Evolutionary conservation across 2,113 vertebrate genomes (phyloP), one percentile per base, ranked within the genome.

Genomic region (Zosterops japonicus): DNA sequence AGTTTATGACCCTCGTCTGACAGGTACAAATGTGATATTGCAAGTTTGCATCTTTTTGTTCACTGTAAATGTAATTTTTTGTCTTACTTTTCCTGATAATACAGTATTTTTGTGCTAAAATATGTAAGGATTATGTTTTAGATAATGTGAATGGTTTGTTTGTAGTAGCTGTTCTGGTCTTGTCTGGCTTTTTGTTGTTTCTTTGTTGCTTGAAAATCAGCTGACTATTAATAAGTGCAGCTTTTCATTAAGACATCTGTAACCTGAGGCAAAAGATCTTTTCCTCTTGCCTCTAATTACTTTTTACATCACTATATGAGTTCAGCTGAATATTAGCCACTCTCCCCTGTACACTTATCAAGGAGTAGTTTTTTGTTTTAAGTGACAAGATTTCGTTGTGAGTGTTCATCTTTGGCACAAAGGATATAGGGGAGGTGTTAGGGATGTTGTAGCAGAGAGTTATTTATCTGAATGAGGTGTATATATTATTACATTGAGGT

Each of bases 251-350:
- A 87, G 29, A 86, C 14, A 29, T 36, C 18, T 28, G 33, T 78
- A 22, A 52, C 81, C 61, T 67, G 39, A 63, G 84, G 83, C 35
- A 91, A 86, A 91, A 77, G 16, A 55, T 83, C 9, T 89, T 91
- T 89, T 93, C 49, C 41, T 91, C 47, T 92, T 93, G 41, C 25
- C 36, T 82, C 8, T 87, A 89, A 95, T 91, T 92, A 89, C 44
- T 68, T 95, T 94, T 70, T 82, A 36, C 44, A 36, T 91, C 31
- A 55, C 24, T 77, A 3, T 60, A 50, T 64, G 68, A 59, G 8
- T 76, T 94, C n/a, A 85, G 35, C 19, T 80, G 67, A 88, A 35
- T 91, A 35, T 79, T 88, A 82, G 11, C 57, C 49, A 39, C 25
- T 11, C 72, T 68, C 28, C 21, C 25, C 42, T 72, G 16, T 82